Conservation (phyloP, 2,888 invertebrate species). For the Vesta saturnalis region DNA sequence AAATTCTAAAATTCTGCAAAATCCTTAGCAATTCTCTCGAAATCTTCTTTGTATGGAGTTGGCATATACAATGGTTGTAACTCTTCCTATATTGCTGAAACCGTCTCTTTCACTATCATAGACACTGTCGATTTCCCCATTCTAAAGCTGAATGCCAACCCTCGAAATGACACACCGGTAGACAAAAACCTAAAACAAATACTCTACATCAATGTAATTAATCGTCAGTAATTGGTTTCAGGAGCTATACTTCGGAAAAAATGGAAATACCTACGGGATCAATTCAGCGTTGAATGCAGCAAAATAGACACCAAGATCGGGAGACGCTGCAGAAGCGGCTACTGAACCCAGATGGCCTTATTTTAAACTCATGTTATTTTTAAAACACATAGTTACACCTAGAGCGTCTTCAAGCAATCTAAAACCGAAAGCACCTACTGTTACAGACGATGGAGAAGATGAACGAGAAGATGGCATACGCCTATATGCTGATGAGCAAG, state of each 20-base stretch:
- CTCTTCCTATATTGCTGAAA: neutral
- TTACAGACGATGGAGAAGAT: neutral
- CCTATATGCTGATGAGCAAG: neutral
- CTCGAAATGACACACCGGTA: neutral
- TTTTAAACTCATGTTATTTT: neutral
- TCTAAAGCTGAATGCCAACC: neutral
- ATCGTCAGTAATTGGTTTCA: neutral
- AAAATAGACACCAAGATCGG: neutral
- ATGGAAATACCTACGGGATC: conserved; percentile 11
- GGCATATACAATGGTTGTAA: neutral
- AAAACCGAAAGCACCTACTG: neutral
- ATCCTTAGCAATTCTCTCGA: neutral
- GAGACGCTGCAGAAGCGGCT: neutral
- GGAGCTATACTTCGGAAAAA: neutral
- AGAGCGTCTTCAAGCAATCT: neutral
- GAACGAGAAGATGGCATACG: neutral
- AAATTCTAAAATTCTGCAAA: neutral
- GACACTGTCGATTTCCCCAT: neutral
- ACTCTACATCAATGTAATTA: neutral
- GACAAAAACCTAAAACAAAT: neutral
- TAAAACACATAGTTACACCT: neutral
- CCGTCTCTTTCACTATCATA: neutral
- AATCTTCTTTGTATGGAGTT: neutral
- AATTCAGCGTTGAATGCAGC: neutral
- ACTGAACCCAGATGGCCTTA: neutral